Percentiles rank a stretch among this genome's conserved stretches.
These are phyloP conservation scores for Erynnis tages DNA, from an alignment of 2,888 invertebrate species.

Conservation along the genomic window DNA sequence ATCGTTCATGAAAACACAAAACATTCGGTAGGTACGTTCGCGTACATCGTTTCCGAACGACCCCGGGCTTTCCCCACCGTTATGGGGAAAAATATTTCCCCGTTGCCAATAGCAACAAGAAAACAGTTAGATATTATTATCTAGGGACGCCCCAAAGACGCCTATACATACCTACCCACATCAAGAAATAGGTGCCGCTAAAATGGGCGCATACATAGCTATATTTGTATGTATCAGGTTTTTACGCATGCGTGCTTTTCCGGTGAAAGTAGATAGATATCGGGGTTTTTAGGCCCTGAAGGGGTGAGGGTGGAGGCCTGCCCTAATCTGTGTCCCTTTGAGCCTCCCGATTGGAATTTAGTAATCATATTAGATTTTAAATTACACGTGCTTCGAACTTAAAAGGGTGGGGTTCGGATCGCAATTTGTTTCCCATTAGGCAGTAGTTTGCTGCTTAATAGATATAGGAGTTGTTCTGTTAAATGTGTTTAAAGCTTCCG, in stretches of 20 bases:
- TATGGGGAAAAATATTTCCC: conserved; percentile 63
- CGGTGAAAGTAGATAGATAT: conserved; percentile 74
- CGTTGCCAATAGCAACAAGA: conserved; percentile 69
- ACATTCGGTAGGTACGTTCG: conserved; percentile 31
- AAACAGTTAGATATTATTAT: conserved; percentile 67
- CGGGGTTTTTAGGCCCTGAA: conserved; percentile 72
- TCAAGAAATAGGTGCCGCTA: conserved; percentile 42
- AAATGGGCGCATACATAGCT: conserved; percentile 61
- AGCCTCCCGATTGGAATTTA: conserved; percentile 78
- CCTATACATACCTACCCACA: conserved; percentile 44
- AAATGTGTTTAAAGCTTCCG: not conserved
- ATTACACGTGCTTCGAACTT: conserved; percentile 75
- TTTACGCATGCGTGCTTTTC: conserved; percentile 79
- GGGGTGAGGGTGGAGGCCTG: conserved; percentile 52
- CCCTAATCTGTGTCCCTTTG: conserved; percentile 79
- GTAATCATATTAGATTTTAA: conserved; percentile 81
- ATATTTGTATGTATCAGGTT: conserved; percentile 67
- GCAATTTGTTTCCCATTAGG: conserved; percentile 74
- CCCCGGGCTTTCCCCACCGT: conserved; percentile 37
- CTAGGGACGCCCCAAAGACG: conserved; percentile 50
- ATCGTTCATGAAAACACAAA: conserved; percentile 29
- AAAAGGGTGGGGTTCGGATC: conserved; percentile 53
- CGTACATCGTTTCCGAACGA: no score
- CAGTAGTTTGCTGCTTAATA: conserved; percentile 47
- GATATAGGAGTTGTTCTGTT: not conserved